These are phyloP conservation scores for Agraylea sexmaculata DNA, from an alignment of 1,140 invertebrate genomes.

Conservation along the genomic window DNA sequence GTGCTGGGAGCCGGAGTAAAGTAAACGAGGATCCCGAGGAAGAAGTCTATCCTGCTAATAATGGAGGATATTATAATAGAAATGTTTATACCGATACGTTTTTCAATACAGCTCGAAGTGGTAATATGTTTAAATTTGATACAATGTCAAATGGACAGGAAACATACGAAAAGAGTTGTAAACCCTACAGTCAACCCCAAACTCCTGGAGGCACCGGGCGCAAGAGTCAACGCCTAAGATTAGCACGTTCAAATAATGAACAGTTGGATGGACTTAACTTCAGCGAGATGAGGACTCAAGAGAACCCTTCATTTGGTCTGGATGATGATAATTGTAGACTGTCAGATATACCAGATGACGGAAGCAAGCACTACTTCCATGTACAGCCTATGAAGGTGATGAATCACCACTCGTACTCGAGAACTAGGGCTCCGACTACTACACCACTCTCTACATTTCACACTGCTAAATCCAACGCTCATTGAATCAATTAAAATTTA, in stretches of 20 bases:
- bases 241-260: slow-evolving; percentile 23
- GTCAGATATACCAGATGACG: slow-evolving; percentile 11
- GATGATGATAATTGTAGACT: slow-evolving; percentile 9
- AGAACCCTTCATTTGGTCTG: slow-evolving; percentile 26
- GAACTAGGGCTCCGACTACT: too few species aligned
- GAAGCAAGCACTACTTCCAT: slow-evolving; percentile 18
- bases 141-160: slow-evolving; percentile 1
- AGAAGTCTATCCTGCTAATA: slow-evolving; percentile 44
- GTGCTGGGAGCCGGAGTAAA: slow-evolving; percentile 29
- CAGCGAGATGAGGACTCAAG: slow-evolving; percentile 20
- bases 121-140: too few species aligned
- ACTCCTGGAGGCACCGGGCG: slow-evolving; percentile 23
- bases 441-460: too few species aligned
- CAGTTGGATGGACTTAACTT: slow-evolving; percentile 6
- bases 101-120: too few species aligned
- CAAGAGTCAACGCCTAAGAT: slow-evolving; percentile 30
- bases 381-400: slow-evolving; percentile 20
- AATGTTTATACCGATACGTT: slow-evolving; percentile 50
- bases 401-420: slow-evolving; percentile 18
- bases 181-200: slow-evolving; percentile 19
- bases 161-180: slow-evolving; percentile 22
- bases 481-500: too few species aligned
- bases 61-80: slow-evolving; percentile 48
- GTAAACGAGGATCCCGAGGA: slow-evolving; percentile 33
- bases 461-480: too few species aligned